Evolutionary conservation across 2,888 invertebrate genomes (phyloP), one percentile per base, ranked within the genome.

Genomic region (Eupithecia dodoneata): DNA sequence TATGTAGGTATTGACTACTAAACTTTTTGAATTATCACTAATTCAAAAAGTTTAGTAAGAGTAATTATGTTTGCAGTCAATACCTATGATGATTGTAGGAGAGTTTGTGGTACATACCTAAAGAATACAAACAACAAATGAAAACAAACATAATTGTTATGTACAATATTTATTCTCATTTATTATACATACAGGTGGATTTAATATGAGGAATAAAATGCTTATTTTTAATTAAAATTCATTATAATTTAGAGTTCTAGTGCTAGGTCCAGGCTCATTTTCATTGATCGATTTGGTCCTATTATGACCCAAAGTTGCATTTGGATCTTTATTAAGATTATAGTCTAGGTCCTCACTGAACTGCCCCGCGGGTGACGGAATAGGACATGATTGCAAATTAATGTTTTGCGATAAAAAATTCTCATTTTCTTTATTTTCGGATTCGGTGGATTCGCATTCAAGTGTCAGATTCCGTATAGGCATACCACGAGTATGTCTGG

Each of bases 1-100:
- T 55, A 55, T 55, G 55, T 55, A 55, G 55, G 55, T 55, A 55
- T n/a, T 55, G 55, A 55, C 55, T 55, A 55, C 55, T n/a, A 55
- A 55, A 55, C n/a, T 55, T 55, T 55, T 55, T 55, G 55, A 55
- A 55, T n/a, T 55, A 55, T n/a, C n/a, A n/a, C n/a, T n/a, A n/a
- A n/a, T n/a, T n/a, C n/a, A n/a, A n/a, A n/a, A n/a, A n/a, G n/a
- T n/a, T n/a, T n/a, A n/a, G n/a, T n/a, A n/a, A n/a, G n/a, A n/a
- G n/a, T n/a, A n/a, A n/a, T n/a, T n/a, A n/a, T n/a, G n/a, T n/a
- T n/a, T n/a, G n/a, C n/a, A n/a, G n/a, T n/a, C n/a, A n/a, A n/a
- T n/a, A n/a, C n/a, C n/a, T n/a, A 55, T 55, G 55, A 55, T 55
- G 55, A 55, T 55, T n/a, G 55, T 55, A 55, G 55, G 55, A 55